Conservation (phyloP, 2,888 invertebrate genomes). For the Chrysotoxum bicinctum region DNA sequence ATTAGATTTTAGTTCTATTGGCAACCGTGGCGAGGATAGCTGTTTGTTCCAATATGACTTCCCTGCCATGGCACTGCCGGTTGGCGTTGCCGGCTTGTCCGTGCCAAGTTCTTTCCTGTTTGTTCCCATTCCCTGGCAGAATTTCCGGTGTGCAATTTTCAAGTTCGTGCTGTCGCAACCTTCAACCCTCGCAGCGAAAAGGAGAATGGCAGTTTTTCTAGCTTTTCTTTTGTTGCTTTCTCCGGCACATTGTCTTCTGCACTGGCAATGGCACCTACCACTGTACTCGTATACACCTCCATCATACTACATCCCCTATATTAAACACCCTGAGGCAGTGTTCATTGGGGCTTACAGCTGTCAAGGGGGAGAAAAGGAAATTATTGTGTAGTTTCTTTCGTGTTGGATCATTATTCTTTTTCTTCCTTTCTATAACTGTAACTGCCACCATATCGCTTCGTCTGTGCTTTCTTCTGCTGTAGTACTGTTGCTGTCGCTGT, state of each 20-base stretch:
- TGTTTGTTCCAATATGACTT: neutral
- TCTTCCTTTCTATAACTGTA: conserved; percentile 36
- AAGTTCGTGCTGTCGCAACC: conserved; percentile 71
- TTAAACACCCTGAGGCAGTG: conserved; percentile 36
- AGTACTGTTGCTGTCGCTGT: conserved; percentile 40
- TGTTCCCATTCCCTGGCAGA: conserved; percentile 40
- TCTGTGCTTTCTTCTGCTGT: conserved; percentile 16
- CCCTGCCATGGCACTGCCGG: conserved; percentile 20
- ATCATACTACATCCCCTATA: conserved; percentile 11
- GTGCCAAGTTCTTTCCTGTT: conserved; percentile 62
- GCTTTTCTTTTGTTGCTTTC: conserved; percentile 20
- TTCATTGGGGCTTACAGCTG: conserved; percentile 34
- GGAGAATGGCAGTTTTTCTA: conserved; percentile 30
- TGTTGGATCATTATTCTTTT: conserved; percentile 70
- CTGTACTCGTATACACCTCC: neutral
- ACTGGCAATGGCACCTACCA: conserved; percentile 67
- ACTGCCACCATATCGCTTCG: conserved; percentile 31
- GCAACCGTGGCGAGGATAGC: neutral
- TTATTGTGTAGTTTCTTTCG: conserved; percentile 70
- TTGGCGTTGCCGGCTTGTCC: conserved; percentile 37
- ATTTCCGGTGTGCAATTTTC: conserved; percentile 67
- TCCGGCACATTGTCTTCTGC: conserved; percentile 57
- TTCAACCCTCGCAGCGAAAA: conserved; percentile 59
- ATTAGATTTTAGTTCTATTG: neutral
- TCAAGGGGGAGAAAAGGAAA: conserved; percentile 43